Percentiles rank a stretch among this genome's conserved stretches.
phyloP scores from a whole-genome alignment of 2,888 invertebrate species.

The Drosophila antonietae region DNA sequence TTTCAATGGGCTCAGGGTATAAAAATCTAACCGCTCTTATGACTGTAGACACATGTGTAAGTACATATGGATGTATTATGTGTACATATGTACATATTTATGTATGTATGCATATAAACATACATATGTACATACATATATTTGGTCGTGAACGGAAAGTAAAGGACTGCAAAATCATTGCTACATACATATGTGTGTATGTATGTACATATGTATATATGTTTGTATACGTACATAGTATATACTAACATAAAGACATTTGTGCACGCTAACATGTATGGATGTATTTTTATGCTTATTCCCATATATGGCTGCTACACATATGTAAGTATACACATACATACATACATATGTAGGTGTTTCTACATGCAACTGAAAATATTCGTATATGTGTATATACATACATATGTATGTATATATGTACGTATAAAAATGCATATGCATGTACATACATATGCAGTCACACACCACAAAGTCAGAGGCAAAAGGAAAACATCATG shows the following conservation, averaged over 20 bases:
- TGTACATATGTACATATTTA: neutral
- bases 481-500: constrained; percentile 59
- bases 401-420: constrained; percentile 15
- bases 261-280: neutral
- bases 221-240: neutral
- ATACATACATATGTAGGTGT: neutral
- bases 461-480: constrained; percentile 54
- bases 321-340: neutral
- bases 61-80: no score
- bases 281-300: constrained; percentile 15
- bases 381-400: neutral
- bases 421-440: constrained; percentile 8
- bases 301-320: neutral
- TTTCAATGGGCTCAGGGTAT: no score
- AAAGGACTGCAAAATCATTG: constrained; percentile 17
- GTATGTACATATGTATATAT: neutral
- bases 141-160: constrained; percentile 43
- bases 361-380: neutral
- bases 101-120: constrained; percentile 4
- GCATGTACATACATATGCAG: constrained; percentile 32
- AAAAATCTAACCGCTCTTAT: constrained; percentile 4
- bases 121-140: constrained; percentile 11
- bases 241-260: neutral
- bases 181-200: neutral
- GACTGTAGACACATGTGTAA: no score